Conservation (phyloP, 2,888 invertebrate genomes). For the Gerris lacustris region DNA sequence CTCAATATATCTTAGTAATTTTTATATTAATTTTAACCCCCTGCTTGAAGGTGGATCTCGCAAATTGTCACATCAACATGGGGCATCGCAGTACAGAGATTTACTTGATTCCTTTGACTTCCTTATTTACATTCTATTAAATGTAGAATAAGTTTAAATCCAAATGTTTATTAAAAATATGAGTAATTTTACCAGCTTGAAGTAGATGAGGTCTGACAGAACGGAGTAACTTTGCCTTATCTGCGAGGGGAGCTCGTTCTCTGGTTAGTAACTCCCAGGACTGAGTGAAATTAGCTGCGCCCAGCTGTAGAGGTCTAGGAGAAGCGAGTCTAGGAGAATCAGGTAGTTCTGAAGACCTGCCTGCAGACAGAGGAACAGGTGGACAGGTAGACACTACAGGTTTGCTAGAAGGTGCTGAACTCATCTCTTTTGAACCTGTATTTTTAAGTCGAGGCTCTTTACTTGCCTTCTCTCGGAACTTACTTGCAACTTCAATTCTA, state of each 20-base stretch:
- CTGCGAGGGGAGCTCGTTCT: constrained; percentile 1
- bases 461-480: constrained; percentile 6
- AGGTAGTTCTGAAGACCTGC: background rate
- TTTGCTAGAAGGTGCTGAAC: background rate
- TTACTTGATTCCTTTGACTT: no score
- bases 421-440: background rate
- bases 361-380: background rate
- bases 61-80: no score
- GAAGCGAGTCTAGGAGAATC: background rate
- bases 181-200: constrained; percentile 12
- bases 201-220: constrained; percentile 17
- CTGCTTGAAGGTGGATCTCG: no score
- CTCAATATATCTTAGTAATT: no score
- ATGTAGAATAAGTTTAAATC: no score
- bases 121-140: no score
- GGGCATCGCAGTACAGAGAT: no score
- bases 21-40: no score
- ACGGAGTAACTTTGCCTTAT: constrained; percentile 10
- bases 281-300: background rate
- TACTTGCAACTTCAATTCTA: background rate
- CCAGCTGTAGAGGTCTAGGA: background rate
- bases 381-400: background rate
- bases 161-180: background rate
- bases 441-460: background rate
- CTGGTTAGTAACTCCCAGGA: background rate